Percentiles rank a stretch among this genome's conserved stretches.
phyloP scores from a whole-genome alignment of 2,888 invertebrate genomes.

The Cataglyphis cursor region DNA sequence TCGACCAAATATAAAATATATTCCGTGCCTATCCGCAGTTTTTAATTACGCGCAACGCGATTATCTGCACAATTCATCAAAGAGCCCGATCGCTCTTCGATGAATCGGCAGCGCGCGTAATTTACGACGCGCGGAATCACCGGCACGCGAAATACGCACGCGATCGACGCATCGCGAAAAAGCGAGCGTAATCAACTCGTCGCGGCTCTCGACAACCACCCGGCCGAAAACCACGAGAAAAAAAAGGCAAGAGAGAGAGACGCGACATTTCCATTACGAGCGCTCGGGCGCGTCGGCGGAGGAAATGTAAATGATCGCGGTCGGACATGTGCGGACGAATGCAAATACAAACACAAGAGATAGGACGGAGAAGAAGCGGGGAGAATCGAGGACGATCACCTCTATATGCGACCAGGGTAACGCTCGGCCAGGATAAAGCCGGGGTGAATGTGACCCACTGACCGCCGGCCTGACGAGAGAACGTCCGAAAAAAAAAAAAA shows the following conservation, averaged over 20 bases:
- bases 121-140: slow-evolving; percentile 23
- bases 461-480: slow-evolving; percentile 36
- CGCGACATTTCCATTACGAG: slow-evolving; percentile 37
- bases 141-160: slow-evolving; percentile 24
- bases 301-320: slow-evolving; percentile 59
- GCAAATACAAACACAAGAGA: slow-evolving; percentile 62
- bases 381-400: slow-evolving; percentile 18
- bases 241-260: not conserved
- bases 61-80: slow-evolving; percentile 44
- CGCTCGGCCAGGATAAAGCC: not conserved
- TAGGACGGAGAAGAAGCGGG: not conserved
- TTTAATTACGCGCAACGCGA: slow-evolving; percentile 45
- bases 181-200: not conserved
- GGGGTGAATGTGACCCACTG: slow-evolving; percentile 50
- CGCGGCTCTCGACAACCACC: slow-evolving; percentile 1
- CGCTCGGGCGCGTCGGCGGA: slow-evolving; percentile 39
- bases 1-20: not conserved
- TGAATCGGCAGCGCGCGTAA: slow-evolving; percentile 13
- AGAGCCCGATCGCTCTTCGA: slow-evolving; percentile 19
- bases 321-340: slow-evolving; percentile 51
- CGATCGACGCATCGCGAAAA: not conserved
- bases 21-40: not conserved
- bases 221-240: not conserved
- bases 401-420: not conserved
- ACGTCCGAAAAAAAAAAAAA: slow-evolving; percentile 46